Evolutionary conservation across 2,888 invertebrate species (phyloP).

Genomic region (Caenorhabditis sp.): DNA sequence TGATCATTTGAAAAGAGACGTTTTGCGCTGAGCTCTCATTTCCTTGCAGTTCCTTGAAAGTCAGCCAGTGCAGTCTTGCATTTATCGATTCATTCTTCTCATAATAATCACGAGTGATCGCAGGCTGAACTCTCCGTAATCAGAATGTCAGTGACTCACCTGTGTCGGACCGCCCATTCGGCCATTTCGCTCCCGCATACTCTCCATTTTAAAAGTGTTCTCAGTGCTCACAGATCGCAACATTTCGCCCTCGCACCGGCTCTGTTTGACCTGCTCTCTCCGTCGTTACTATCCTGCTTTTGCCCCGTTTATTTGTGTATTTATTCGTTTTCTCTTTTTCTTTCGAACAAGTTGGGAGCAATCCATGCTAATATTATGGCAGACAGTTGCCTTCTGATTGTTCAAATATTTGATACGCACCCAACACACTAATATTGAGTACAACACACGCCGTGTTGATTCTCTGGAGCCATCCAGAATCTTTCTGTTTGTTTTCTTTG

Average conservation of each 20-base stretch:
- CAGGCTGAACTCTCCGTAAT: background rate
- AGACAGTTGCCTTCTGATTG: conserved; percentile 31
- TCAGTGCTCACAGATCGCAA: conserved; percentile 49
- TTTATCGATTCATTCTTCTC: no score
- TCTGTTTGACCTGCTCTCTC: conserved; percentile 31
- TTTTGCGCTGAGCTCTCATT: no score
- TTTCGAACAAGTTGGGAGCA: conserved; percentile 11
- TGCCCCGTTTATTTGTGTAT: conserved; percentile 12
- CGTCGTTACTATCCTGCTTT: background rate
- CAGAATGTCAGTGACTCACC: conserved; percentile 17
- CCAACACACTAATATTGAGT: conserved; percentile 26
- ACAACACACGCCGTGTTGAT: conserved; percentile 23
- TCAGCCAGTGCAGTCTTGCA: no score
- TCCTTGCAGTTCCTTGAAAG: no score
- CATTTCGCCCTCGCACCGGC: conserved; percentile 34
- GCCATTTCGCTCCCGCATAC: background rate
- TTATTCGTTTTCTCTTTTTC: conserved; percentile 24
- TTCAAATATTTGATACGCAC: conserved; percentile 44
- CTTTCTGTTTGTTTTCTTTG: conserved; percentile 35
- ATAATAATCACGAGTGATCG: background rate
- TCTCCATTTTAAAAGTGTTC: conserved; percentile 22
- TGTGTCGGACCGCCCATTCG: background rate
- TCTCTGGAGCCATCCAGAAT: conserved; percentile 26
- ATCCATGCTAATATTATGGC: conserved; percentile 24
- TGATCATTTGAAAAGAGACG: background rate